A percentile compares a stretch with the other conserved stretches of the same genome.
phyloP scores from a whole-genome alignment of 2,797 vertebrate genomes.

The Fratercula arctica region DNA sequence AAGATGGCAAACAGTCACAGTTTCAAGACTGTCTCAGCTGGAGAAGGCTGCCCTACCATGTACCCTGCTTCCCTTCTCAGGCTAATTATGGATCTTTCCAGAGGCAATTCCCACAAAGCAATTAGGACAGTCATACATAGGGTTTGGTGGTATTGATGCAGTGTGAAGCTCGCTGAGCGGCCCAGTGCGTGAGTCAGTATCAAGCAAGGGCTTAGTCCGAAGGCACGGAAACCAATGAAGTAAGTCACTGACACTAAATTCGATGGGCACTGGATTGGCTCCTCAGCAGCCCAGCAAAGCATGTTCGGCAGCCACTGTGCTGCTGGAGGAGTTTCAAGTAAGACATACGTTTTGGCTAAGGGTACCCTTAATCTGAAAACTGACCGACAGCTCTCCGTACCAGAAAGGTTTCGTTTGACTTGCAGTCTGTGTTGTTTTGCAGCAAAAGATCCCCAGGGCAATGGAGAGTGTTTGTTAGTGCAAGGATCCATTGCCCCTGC shows the following conservation, averaged over 20 bases:
- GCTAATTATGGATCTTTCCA: background rate
- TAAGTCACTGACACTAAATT: background rate
- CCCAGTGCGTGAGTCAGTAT: background rate
- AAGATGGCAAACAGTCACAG: slow-evolving; percentile 50
- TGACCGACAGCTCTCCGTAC: background rate
- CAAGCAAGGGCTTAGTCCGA: background rate
- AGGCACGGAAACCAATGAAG: background rate
- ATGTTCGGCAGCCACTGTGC: rapidly evolving
- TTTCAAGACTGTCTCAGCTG: background rate
- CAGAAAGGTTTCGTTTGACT: background rate
- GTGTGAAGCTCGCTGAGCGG: background rate
- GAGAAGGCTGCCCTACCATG: background rate
- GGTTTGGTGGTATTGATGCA: background rate
- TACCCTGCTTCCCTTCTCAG: background rate
- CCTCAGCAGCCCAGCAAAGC: background rate
- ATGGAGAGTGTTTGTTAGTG: background rate
- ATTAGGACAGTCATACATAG: background rate
- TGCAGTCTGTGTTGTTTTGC: background rate
- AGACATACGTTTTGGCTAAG: background rate
- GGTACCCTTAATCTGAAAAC: background rate
- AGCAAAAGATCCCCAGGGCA: background rate
- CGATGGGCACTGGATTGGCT: rapidly evolving
- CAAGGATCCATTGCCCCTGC: background rate
- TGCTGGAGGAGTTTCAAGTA: background rate
- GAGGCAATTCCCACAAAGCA: background rate